phyloP scores from a whole-genome alignment of 2,113 vertebrate species.

The Triplophysa dalaica region DNA sequence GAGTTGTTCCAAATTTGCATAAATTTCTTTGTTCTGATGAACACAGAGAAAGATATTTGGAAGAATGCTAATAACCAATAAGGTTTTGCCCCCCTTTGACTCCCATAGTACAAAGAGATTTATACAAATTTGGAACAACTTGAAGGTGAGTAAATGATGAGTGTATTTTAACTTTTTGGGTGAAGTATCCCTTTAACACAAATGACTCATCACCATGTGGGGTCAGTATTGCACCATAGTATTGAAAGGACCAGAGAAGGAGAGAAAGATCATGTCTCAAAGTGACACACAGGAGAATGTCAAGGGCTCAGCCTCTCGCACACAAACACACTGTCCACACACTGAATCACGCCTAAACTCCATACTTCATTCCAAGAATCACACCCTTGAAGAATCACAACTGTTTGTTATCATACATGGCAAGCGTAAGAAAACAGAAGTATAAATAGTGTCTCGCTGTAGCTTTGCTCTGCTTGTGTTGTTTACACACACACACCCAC shows the following conservation, averaged over 20 bases:
- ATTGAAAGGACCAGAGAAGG: slow-evolving; percentile 35
- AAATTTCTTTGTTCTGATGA: too few species aligned
- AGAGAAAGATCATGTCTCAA: neutral
- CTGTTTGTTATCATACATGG: too few species aligned
- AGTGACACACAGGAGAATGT: neutral
- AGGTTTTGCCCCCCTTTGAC: neutral
- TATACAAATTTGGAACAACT: too few species aligned
- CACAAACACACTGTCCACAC: neutral
- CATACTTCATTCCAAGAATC: slow-evolving; percentile 11
- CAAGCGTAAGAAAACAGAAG: too few species aligned
- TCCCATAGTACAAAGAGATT: too few species aligned
- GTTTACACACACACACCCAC: slow-evolving; percentile 39
- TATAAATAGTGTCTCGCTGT: neutral
- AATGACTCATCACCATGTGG: slow-evolving; percentile 60
- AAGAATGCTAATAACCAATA: neutral
- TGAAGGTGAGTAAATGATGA: too few species aligned
- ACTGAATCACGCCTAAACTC: neutral
- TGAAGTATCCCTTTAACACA: too few species aligned
- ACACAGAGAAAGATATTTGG: too few species aligned
- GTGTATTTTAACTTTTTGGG: too few species aligned
- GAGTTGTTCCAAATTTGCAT: too few species aligned
- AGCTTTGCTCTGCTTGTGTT: neutral
- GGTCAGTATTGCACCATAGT: slow-evolving; percentile 71
- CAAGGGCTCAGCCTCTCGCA: neutral
- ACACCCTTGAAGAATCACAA: too few species aligned